A percentile compares a stretch with the other conserved stretches of the same genome.
These are phyloP conservation scores for Lutraria rhynchaena DNA, from an alignment of 1,140 invertebrate genomes.

Conservation along the genomic window DNA sequence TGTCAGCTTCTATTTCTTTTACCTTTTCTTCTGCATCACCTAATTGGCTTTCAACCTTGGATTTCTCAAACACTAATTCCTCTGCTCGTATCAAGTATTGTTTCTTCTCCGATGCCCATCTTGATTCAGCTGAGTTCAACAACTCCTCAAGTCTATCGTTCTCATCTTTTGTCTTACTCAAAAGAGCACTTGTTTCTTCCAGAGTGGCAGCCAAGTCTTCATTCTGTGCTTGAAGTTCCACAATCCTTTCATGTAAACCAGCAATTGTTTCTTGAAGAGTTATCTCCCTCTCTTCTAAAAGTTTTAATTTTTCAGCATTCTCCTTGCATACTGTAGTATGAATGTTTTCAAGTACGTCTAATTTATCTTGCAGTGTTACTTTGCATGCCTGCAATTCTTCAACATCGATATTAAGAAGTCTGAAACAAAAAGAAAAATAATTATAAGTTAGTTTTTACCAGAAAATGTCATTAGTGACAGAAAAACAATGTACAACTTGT, in stretches of 20 bases:
- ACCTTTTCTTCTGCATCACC: constrained; percentile 30
- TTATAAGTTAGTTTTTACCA: too few relatives aligned
- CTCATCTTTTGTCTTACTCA: constrained; percentile 41
- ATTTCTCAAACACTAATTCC: constrained; percentile 43
- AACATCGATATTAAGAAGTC: too few relatives aligned
- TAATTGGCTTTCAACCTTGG: constrained; percentile 25
- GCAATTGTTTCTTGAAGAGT: constrained; percentile 33
- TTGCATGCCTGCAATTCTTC: constrained; percentile 26
- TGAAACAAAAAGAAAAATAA: too few relatives aligned
- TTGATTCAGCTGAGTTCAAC: constrained; percentile 13
- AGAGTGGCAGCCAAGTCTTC: constrained; percentile 41
- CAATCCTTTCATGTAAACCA: constrained; percentile 51
- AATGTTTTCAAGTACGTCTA: constrained; percentile 14
- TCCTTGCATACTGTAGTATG: constrained; percentile 18
- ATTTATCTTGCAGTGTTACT: constrained; percentile 11
- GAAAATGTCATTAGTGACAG: background rate
- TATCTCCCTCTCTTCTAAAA: constrained; percentile 15
- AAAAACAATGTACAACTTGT: too few relatives aligned
- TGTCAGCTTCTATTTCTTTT: constrained; percentile 19
- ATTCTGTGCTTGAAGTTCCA: constrained; percentile 50
- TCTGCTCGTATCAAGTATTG: constrained; percentile 42
- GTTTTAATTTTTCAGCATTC: constrained; percentile 5
- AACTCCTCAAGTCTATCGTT: constrained; percentile 40
- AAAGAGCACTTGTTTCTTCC: constrained; percentile 26
- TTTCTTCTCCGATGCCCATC: constrained; percentile 48